phyloP scores from a whole-genome alignment of 2,113 vertebrate genomes.

The Sander lucioperca region DNA sequence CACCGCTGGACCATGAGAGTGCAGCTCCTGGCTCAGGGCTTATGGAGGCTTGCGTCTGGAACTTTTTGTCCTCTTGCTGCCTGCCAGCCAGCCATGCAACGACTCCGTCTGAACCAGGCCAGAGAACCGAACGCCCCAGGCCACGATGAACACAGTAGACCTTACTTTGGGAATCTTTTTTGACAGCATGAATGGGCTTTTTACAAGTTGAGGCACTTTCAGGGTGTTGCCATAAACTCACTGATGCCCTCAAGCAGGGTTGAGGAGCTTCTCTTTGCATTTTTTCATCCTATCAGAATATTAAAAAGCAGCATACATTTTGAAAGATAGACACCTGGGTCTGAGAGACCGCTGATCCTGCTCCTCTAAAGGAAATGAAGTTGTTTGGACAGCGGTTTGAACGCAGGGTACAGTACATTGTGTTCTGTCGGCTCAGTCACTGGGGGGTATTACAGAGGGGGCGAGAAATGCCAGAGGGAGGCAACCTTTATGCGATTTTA shows the following conservation, averaged over 20 bases:
- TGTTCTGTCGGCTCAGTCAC: slow-evolving; percentile 37
- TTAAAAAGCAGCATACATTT: neutral
- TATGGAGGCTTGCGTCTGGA: slow-evolving; percentile 59
- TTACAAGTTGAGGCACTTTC: slow-evolving; percentile 39
- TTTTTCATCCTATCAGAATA: neutral
- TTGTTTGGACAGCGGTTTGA: slow-evolving; percentile 24
- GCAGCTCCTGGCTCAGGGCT: slow-evolving; percentile 46
- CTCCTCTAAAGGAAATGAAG: slow-evolving; percentile 21
- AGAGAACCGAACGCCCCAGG: slow-evolving; percentile 12
- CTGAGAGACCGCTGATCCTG: neutral
- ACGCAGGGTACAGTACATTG: slow-evolving; percentile 18
- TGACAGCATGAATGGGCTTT: slow-evolving; percentile 10
- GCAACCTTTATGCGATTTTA: slow-evolving; percentile 28
- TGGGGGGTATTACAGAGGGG: slow-evolving; percentile 2
- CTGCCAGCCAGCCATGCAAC: slow-evolving; percentile 54
- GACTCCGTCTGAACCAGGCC: slow-evolving; percentile 56
- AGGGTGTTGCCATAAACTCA: slow-evolving; percentile 26
- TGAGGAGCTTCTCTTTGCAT: neutral
- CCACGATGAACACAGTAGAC: neutral
- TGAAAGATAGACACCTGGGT: neutral
- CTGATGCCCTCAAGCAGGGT: neutral
- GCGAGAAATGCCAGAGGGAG: slow-evolving; percentile 26
- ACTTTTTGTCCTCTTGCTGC: slow-evolving; percentile 76
- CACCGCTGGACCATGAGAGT: slow-evolving; percentile 55
- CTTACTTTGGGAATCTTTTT: slow-evolving; percentile 28